Base-by-base conservation (phyloP, 2,113 vertebrate genomes). In the Daphoenositta chrysoptera region DNA sequence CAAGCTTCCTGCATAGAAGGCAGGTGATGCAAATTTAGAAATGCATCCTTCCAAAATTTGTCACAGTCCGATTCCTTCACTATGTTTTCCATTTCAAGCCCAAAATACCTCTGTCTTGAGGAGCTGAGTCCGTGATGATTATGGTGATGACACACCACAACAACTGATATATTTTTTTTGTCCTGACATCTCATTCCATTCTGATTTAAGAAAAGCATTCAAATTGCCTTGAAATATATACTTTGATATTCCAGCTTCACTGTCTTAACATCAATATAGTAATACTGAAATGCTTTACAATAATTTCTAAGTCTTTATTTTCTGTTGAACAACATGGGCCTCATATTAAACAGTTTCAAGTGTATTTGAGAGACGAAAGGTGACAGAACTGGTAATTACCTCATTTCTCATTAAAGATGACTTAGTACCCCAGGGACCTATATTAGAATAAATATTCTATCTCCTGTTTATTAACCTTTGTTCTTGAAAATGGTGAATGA, bases 331-430 rank as follows among this genome's bases (percentile, higher is more conserved):
- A 89, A 51, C 68, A 17, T 1, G 2, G 7, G 28, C 37, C 27
- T 81, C 71, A 81, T 81, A 89, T 78, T 86, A 95, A 93, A 86
- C 31, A 88, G 76, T 57, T 96, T 96, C 93, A 94, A 94, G 93
- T 92, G 40, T 89, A 90, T 94, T 71, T 93, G 93, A 83, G 93
- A 95, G 88, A 94, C 35, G 0, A 92, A 95, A 96, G 94, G 96
- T 97, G 96, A 90, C 72, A 97, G 93, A 93, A 84, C 47, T 71
- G 53, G 86, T 95, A 95, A 97, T 97, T 94, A 95, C 90, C 90
- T 97, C 93, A 90, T 96, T 96, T 96, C 90, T 97, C 94, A 97
- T 96, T 93, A 96, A 93, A 75, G 77, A 92, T 75, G 83, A 92
- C 86, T 96, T 90, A 90, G 53, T 57, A 89, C 94, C 70, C 65